phyloP scores from a whole-genome alignment of 2,113 vertebrate species.

The Lontra canadensis region DNA sequence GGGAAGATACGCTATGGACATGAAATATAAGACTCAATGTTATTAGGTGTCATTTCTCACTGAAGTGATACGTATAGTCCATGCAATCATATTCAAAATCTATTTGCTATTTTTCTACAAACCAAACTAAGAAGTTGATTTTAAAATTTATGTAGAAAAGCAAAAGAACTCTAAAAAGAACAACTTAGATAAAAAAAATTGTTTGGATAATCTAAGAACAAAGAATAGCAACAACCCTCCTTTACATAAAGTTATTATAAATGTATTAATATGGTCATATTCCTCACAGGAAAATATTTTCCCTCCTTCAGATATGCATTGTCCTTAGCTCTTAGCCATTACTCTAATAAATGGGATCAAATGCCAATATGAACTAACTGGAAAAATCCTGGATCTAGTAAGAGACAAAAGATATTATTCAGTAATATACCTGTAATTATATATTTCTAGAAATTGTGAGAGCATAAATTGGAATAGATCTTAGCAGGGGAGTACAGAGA shows the following conservation, averaged over 20 bases:
- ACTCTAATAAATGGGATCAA: background rate
- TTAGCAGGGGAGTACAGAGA: background rate
- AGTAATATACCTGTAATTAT: background rate
- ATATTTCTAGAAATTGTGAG: background rate
- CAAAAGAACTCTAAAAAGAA: background rate
- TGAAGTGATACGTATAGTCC: no score
- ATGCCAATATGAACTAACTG: background rate
- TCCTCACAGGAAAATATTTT: background rate
- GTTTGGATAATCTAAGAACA: background rate
- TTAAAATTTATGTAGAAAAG: background rate
- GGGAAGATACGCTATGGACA: accelerated
- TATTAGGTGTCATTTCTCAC: background rate
- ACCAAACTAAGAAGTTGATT: background rate
- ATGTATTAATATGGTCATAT: background rate
- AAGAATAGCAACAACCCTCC: background rate
- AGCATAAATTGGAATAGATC: background rate
- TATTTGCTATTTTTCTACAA: background rate
- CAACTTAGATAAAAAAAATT: background rate
- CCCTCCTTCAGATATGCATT: background rate
- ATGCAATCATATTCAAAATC: background rate
- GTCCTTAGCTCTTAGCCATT: background rate
- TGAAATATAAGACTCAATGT: background rate
- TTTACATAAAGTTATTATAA: background rate
- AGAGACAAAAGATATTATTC: background rate
- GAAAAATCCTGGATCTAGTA: background rate